Evolutionary conservation across 2,113 vertebrate genomes (phyloP), one percentile per base, ranked within the genome.

Genomic region (Peromyscus polionotus): DNA sequence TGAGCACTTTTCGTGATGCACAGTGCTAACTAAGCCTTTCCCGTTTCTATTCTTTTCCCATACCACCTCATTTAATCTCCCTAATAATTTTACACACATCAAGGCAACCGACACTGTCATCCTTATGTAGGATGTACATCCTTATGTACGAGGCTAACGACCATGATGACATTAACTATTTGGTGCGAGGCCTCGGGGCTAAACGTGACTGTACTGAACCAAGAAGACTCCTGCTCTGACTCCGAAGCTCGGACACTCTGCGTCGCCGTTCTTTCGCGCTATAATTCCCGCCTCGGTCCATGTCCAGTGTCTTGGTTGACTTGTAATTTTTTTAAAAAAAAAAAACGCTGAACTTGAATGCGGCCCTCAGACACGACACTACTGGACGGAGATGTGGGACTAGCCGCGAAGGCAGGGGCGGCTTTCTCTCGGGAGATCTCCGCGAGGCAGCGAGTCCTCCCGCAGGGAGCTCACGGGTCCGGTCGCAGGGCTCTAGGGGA

Each of bases 41-140:
- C 54, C 39, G 80, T 85, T 96, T 91, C 45, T 94, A 86, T 87
- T 57, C 6, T 88, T 94, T 96, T n/a, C 13, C 72, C 75, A 36
- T 17, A 96, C 14, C 5, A 63, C 87, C 31, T 93, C 87, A 93
- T 51, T 86, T 86, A 90, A 33, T 88, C 31, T 7, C 96, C 54
- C 88, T 39, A 68, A 54, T 42, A 92, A 89, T 63, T 88, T 95
- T 57, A 68, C 39, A 63, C 90, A 63, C 92, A 63, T 88, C 42
- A 80, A 16, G 45, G 20, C 72, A 95, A 89, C 19, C n/a, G 26
- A 90, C 5, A 89, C 2, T 20, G 54, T 79, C 61, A 93, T 73
- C 39, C 48, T 77, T 86, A 80, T 81, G 24, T 76, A 92, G 90
- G 39, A 42, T 42, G 39, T 42, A 42, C 39, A 42, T 42, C 39